Evolutionary conservation across 2,797 vertebrate genomes (phyloP), one percentile per base, ranked within the genome.

Genomic region (Emydoidea blandingii): DNA sequence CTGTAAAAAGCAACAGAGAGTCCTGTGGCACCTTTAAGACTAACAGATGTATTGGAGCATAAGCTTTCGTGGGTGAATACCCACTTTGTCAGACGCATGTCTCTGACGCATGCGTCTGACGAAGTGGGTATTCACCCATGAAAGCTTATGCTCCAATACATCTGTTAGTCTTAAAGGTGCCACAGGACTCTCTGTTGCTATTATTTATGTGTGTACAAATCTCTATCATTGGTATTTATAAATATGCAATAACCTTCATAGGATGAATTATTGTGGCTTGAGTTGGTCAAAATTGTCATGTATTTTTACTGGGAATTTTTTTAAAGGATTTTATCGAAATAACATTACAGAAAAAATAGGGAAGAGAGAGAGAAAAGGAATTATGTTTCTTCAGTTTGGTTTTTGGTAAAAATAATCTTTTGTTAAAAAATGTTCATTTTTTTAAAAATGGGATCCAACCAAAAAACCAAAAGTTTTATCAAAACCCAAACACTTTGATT

Each of bases 261-360:
- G 80, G 90, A 87, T 79, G 72, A 57, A 41, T 23, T 11, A 0
- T 74, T 80, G 50, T 37, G 18, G 37, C 19, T 78, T 91, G 6
- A 81, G 65, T 79, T 29, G 85, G 47, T 25, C 37, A 81, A 80
- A 29, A 87, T 93, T 93, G 15, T 4, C 23, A 56, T 27, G 12
- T 27, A 72, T 50, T 88, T 37, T 82, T 94, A 79, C 54, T 83
- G 6, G 79, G 50, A 94, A 87, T 74, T 84, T 87, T 80, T 62
- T 4, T 34, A 31, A 80, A 59, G 47, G 29, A 0, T 0, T 54
- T 87, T 85, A 91, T 94, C 57, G 80, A 65, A 53, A 15, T 82
- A 91, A 88, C 31, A 16, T 41, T 62, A 62, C 14, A n/a, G 37
- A 72, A 94, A 94, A 89, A 93, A 94, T 49, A 86, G 59, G 31